Evolutionary conservation across 1,140 invertebrate species (phyloP), one percentile per base, ranked within the genome.

Genomic region (Steinernema feltiae): DNA sequence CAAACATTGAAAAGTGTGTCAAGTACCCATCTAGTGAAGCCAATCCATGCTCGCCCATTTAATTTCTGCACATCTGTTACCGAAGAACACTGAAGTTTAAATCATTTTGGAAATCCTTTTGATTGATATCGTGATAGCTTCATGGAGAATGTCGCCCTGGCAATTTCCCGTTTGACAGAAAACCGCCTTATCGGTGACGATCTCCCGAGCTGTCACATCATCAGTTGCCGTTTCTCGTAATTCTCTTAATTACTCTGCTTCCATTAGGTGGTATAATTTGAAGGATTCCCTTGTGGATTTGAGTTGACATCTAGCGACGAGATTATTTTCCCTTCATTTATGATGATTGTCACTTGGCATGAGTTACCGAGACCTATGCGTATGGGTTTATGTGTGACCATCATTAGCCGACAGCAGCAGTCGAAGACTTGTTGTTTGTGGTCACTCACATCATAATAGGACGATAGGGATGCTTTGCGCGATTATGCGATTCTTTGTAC

Each of bases 401-500:
- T 63, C 53, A 21, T 3, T 63, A 27, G 24, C 12, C 53, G 12
- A 12, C 53, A 63, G 53, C 53, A 63, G 24, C 53, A 63, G 53
- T 63, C 53, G 53, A 27, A 63, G 53, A 15, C 15, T 27, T 27
- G 53, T 63, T 63, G 53, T 63, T 63, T 63, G 35, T 63, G 53
- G 12, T 63, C 53, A 63, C 53, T 63, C 53, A 21, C 53, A 27
- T 63, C 53, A 63, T 63, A 63, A 63, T 63, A 7, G 35, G 35
- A 41, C 35, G 35, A 41, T 41, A 63, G 53, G 53, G 53, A 63
- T 63, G 53, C 53, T 63, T 63, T 63, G 53, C 53, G 53, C 53
- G 53, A 63, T 63, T 63, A 63, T 63, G 53, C 53, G 53, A 63
- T 63, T 63, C 53, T 63, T 63, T 27, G 53, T 3, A 27, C 3